Evolutionary conservation across 2,113 vertebrate species (phyloP).

Genomic region (Catharus fuscescens): DNA sequence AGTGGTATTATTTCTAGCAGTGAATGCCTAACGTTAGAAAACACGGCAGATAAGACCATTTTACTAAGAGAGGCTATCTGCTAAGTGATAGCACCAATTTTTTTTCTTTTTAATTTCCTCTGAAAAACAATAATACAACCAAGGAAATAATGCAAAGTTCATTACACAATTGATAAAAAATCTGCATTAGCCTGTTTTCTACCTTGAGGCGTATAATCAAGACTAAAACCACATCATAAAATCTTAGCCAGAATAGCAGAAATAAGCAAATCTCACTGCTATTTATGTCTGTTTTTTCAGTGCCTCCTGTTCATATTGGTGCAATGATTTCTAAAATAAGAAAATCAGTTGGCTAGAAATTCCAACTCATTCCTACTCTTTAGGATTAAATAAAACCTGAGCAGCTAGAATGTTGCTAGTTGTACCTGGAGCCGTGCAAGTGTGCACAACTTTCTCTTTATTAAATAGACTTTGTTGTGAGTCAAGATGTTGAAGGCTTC

Average conservation of each 20-base stretch:
- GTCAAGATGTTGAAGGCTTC: not conserved
- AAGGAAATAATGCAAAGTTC: not conserved
- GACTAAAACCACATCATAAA: not conserved
- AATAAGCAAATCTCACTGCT: not conserved
- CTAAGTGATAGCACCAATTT: not conserved
- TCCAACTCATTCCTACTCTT: not conserved
- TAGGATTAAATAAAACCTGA: not conserved
- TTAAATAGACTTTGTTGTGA: not conserved
- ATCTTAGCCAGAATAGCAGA: not conserved
- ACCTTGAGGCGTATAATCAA: not conserved
- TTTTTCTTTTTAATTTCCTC: not conserved
- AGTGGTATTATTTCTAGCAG: not conserved
- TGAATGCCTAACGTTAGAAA: not conserved
- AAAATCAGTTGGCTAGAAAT: not conserved
- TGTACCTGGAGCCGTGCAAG: fast-evolving
- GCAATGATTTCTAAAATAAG: not conserved
- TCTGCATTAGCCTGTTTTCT: not conserved
- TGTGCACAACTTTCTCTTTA: not conserved
- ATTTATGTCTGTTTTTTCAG: not conserved
- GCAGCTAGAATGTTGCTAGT: not conserved
- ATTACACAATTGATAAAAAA: not conserved
- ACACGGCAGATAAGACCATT: not conserved
- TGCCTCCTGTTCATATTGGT: not conserved
- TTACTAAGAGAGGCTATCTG: not conserved
- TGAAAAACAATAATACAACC: not conserved